Percentiles rank a stretch among this genome's conserved stretches.
Conservation (phyloP, 2,888 invertebrate species). For the Reticulitermes lucifugus region DNA sequence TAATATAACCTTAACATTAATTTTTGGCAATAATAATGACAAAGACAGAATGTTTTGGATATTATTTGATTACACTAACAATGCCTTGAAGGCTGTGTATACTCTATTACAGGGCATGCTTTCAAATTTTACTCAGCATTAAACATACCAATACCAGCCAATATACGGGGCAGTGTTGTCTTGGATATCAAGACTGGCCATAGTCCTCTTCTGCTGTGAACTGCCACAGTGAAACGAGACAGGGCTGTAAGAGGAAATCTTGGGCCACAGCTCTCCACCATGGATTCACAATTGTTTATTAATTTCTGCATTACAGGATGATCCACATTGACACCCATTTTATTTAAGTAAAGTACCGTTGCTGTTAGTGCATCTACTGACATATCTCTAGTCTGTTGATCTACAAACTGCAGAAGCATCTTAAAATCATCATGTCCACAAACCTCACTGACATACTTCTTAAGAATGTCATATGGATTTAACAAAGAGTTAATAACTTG, state of each 20-base stretch:
- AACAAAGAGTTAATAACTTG: slow-evolving; percentile 42
- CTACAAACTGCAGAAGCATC: slow-evolving; percentile 58
- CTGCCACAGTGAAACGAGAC: slow-evolving; percentile 63
- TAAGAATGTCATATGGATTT: slow-evolving; percentile 51
- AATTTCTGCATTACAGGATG: slow-evolving; percentile 61
- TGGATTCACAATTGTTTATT: slow-evolving; percentile 55
- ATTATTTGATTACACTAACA: background rate
- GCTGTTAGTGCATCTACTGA: slow-evolving; percentile 62
- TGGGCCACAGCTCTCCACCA: slow-evolving; percentile 3
- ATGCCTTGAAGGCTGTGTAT: background rate
- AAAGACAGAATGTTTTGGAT: background rate
- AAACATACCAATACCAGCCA: slow-evolving; percentile 59
- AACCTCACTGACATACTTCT: slow-evolving; percentile 59
- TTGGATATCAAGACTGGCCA: slow-evolving; percentile 62
- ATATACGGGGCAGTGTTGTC: slow-evolving; percentile 62
- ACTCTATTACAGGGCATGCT: background rate
- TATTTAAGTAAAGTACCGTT: slow-evolving; percentile 64
- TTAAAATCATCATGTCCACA: slow-evolving; percentile 58
- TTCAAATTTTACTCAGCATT: background rate
- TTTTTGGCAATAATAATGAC: background rate
- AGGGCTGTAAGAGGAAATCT: slow-evolving; percentile 60
- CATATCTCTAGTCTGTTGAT: slow-evolving; percentile 59
- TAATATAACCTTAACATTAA: background rate
- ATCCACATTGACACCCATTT: slow-evolving; percentile 63
- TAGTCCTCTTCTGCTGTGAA: slow-evolving; percentile 62